A percentile compares a stretch with the other conserved stretches of the same genome.
These are phyloP conservation scores for Mesocentrotus franciscanus DNA, from an alignment of 53 echinoderm and acorn worm species.

Conservation along the genomic window DNA sequence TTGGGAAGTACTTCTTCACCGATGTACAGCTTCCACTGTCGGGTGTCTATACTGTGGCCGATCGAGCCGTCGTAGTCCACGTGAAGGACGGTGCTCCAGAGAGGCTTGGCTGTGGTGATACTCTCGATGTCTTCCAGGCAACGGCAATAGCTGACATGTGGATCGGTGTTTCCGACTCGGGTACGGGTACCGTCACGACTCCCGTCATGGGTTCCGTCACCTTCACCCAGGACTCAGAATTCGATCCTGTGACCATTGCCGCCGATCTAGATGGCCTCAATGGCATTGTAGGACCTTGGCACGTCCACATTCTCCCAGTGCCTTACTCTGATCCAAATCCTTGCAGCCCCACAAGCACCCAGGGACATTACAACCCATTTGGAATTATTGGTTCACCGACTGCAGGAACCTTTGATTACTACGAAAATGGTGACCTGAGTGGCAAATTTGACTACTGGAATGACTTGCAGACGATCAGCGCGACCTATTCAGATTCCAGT, in stretches of 20 bases:
- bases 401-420: conserved; percentile 81
- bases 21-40: conserved; percentile 88
- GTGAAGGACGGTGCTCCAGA: conserved; percentile 70
- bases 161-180: conserved; percentile 70
- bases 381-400: conserved; percentile 75
- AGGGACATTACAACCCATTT: conserved; percentile 94
- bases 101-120: conserved; percentile 80
- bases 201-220: conserved; percentile 75
- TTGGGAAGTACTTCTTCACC: conserved; percentile 90
- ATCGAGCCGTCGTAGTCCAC: conserved; percentile 85
- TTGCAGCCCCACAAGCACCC: conserved; percentile 75
- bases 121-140: conserved; percentile 71
- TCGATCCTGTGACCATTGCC: conserved; percentile 72
- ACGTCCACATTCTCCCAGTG: conserved; percentile 87
- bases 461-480: conserved; percentile 49
- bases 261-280: conserved; percentile 71
- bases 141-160: conserved; percentile 55
- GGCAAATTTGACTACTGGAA: conserved; percentile 84
- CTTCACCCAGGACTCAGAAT: conserved; percentile 72
- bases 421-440: conserved; percentile 93
- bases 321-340: conserved; percentile 67
- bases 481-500: conserved; percentile 76
- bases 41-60: conserved; percentile 75
- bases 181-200: conserved; percentile 65
- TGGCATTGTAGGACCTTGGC: conserved; percentile 82